Percentiles rank a stretch among this genome's conserved stretches.
Evolutionary conservation across 2,113 vertebrate species (phyloP).

Genomic region (Gadus macrocephalus): DNA sequence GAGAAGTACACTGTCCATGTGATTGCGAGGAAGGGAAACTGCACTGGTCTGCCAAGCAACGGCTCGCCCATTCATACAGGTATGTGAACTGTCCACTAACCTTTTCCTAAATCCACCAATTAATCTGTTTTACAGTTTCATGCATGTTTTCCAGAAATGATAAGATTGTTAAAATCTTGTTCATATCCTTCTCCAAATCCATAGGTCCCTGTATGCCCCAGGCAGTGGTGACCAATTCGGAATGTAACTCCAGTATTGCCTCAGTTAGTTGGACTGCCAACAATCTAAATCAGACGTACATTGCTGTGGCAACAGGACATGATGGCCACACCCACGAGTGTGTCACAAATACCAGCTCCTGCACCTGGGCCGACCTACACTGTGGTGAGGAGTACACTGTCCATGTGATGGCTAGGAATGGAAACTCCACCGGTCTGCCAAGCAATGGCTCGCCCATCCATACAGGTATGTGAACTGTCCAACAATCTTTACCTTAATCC

Average conservation of each 20-base stretch:
- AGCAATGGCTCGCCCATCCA: slow-evolving; percentile 3
- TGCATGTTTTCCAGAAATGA: not conserved
- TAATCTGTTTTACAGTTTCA: not conserved
- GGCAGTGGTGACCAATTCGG: too few species aligned
- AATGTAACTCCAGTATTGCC: too few species aligned
- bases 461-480: not conserved
- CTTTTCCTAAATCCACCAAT: not conserved
- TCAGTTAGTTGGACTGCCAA: too few species aligned
- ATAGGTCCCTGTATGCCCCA: too few species aligned
- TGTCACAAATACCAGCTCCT: slow-evolving; percentile 7
- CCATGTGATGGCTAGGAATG: slow-evolving; percentile 44
- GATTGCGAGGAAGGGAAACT: slow-evolving; percentile 46
- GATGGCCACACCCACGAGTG: too few species aligned
- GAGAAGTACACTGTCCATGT: slow-evolving; percentile 57
- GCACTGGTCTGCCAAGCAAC: slow-evolving; percentile 56
- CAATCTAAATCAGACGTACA: too few species aligned
- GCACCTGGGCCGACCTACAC: slow-evolving; percentile 37
- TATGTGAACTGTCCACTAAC: not conserved
- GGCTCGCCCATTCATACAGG: slow-evolving; percentile 28
- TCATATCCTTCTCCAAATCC: too few species aligned
- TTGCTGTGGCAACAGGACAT: too few species aligned
- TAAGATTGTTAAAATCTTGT: too few species aligned
- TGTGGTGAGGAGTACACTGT: slow-evolving; percentile 54
- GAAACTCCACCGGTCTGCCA: slow-evolving; percentile 34
- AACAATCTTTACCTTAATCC: not conserved